Evolutionary conservation across 2,797 vertebrate genomes (phyloP), one percentile per base, ranked within the genome.

Genomic region (Emydoidea blandingii): DNA sequence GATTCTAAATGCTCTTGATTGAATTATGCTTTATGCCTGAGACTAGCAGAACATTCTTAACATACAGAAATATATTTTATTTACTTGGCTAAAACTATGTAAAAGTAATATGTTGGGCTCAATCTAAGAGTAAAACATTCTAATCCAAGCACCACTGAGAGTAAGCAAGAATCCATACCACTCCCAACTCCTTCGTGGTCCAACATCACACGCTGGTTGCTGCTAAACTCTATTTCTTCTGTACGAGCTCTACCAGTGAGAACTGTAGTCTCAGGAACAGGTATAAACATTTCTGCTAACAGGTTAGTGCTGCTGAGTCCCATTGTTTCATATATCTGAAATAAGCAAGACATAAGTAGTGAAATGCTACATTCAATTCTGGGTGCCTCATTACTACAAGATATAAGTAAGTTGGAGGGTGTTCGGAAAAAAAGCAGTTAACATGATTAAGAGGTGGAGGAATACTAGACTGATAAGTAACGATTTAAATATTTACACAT

Each of bases 101-200:
- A 18, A 19, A 41, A 80, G 72, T 31, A 31, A 49, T 31, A 52
- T 2, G 12, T 78, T 87, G 80, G 86, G 25, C 53, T 87, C 7
- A 56, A 62, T 86, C 23, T 83, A 83, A 80, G 82, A 25, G 52
- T 85, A 5, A 82, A 92, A 92, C 21, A 87, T 12, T 21, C 47
- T 57, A 72, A 90, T 34, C 9, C 4, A 1, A 86, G 72, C 95
- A 83, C 31, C 29, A 52, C 8, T 5, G 52, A 88, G 21, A 84
- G 74, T 34, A 47, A 31, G n/a, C 14, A 47, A 52, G 21, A 79
- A 57, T 83, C 8, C 97, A 83, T 98, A 99, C 99, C 99, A 37
- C 99, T 99, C 86, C 99, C 99, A 5, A 99, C 99, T 62, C 99
- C 99, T 98, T 99, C 99, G 0, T 99, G 99, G 97, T 99, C 99